phyloP scores from a whole-genome alignment of 1,140 invertebrate genomes.

The Phocides pigmalion region DNA sequence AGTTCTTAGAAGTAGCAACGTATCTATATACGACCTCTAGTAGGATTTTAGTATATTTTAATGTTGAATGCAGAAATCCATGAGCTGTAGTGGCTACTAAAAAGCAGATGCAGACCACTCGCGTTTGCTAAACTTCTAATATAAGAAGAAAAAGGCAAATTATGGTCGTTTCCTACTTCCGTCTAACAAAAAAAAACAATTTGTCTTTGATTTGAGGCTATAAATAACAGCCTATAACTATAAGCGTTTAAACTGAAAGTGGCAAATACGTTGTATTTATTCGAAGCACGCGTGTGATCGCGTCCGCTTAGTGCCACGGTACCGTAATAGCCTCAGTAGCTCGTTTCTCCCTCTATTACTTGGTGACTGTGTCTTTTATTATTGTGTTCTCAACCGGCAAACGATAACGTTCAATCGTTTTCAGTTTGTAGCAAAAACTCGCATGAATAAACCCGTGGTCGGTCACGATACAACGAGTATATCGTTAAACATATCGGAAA shows the following conservation, averaged over 20 bases:
- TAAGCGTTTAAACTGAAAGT: not conserved
- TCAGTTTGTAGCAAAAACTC: conserved; percentile 6
- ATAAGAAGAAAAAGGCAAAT: no score
- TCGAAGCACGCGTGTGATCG: conserved; percentile 32
- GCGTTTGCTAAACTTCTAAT: no score
- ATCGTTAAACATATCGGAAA: not conserved
- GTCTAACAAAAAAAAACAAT: not conserved
- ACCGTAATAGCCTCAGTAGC: conserved; percentile 1
- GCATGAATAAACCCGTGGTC: not conserved
- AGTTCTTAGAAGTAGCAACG: no score
- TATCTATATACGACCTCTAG: no score
- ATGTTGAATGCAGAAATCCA: no score
- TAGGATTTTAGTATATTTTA: no score
- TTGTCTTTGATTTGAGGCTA: not conserved
- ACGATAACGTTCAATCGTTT: conserved; percentile 6
- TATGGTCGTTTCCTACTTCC: no score
- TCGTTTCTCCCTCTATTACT: conserved; percentile 33
- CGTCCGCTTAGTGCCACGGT: conserved; percentile 16
- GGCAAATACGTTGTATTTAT: conserved; percentile 9
- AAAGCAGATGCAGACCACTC: no score
- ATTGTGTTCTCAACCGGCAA: conserved; percentile 20
- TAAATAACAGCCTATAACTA: not conserved
- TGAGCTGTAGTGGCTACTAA: no score
- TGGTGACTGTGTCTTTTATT: conserved; percentile 19
- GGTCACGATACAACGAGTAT: not conserved